Evolutionary conservation across 2,797 vertebrate species (phyloP).

Genomic region (Notolabrus celidotus): DNA sequence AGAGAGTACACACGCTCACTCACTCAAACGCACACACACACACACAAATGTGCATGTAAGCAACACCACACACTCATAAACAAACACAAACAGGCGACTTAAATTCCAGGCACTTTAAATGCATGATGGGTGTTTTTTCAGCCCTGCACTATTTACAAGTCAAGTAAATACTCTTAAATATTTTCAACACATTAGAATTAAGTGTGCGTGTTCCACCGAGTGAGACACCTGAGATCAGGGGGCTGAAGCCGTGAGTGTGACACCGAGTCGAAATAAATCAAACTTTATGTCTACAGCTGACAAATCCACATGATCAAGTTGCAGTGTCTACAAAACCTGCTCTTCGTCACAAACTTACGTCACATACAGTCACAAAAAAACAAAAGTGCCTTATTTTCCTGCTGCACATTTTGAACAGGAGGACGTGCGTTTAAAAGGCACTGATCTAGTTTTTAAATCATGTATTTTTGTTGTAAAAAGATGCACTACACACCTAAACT

Average conservation of each 20-base stretch:
- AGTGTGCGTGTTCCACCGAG: constrained; percentile 48
- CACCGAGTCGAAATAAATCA: constrained; percentile 76
- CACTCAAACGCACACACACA: background rate
- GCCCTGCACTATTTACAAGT: constrained; percentile 51
- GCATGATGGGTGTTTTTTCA: constrained; percentile 22
- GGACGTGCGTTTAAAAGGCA: background rate
- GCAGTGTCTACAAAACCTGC: constrained; percentile 57
- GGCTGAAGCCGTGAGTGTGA: constrained; percentile 50
- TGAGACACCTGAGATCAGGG: constrained; percentile 64
- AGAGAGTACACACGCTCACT: constrained; percentile 10
- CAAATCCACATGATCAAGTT: constrained; percentile 70
- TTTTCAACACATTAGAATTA: constrained; percentile 65
- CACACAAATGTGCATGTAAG: background rate
- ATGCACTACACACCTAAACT: constrained; percentile 3
- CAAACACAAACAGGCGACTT: constrained; percentile 13
- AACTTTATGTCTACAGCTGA: constrained; percentile 73
- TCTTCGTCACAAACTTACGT: constrained; percentile 31
- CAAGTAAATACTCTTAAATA: constrained; percentile 66
- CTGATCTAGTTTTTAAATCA: background rate
- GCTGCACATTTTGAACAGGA: constrained; percentile 3
- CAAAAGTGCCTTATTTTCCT: background rate
- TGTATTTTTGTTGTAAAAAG: constrained; percentile 6
- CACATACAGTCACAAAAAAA: background rate
- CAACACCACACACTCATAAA: constrained; percentile 13
- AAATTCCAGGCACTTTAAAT: constrained; percentile 45